phyloP scores from a whole-genome alignment of 2,797 vertebrate species.

The Xiphophorus birchmanni region DNA sequence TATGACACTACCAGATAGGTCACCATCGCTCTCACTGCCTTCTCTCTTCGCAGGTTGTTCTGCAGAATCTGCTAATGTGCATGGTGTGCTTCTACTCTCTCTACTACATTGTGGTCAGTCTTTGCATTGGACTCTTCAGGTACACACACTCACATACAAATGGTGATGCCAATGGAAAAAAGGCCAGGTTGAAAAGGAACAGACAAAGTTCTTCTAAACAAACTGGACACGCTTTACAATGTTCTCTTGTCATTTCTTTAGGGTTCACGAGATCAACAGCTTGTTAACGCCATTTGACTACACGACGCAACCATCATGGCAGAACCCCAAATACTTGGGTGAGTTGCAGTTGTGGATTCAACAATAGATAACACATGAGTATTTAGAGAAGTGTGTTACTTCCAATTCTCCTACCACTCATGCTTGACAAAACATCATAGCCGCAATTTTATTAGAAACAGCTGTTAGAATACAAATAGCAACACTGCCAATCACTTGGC shows the following conservation, averaged over 20 bases:
- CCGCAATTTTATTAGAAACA: neutral
- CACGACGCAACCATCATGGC: conserved; percentile 89
- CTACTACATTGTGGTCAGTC: conserved; percentile 83
- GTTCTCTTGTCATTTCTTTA: conserved; percentile 41
- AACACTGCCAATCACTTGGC: neutral
- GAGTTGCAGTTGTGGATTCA: conserved; percentile 39
- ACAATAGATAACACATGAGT: neutral
- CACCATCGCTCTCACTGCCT: neutral
- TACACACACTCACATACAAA: conserved; percentile 45
- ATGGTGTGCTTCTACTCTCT: conserved; percentile 86
- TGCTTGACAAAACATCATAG: neutral
- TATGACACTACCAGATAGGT: neutral
- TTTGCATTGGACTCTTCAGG: conserved; percentile 84
- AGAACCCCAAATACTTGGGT: conserved; percentile 90
- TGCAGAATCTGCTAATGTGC: conserved; percentile 86
- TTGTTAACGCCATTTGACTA: conserved; percentile 89
- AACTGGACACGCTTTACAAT: neutral
- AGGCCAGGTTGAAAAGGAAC: neutral
- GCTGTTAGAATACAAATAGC: neutral
- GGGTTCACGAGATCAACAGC: conserved; percentile 87
- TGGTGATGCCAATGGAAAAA: neutral
- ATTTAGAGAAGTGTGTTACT: neutral
- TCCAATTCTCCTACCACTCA: no score
- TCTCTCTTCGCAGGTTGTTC: conserved; percentile 74
- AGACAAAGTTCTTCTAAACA: neutral